Evolutionary conservation across 2,888 invertebrate species (phyloP).

Genomic region (Mongoloraphidia duomilia): DNA sequence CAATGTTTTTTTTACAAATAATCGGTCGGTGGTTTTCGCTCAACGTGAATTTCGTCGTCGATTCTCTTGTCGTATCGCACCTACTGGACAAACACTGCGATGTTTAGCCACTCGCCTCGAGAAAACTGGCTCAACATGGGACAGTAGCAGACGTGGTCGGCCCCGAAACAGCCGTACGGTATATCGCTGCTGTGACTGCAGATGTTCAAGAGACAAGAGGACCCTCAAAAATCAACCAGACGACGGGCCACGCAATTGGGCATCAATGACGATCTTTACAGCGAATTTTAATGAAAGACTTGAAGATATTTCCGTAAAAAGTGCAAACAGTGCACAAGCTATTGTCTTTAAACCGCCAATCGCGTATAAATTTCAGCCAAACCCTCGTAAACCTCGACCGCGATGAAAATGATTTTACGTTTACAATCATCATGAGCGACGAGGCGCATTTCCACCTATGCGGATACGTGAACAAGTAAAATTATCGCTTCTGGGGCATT

Average conservation of each 20-base stretch:
- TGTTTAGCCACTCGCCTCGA: conserved; percentile 9
- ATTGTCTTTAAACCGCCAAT: too few species aligned
- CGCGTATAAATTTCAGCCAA: too few species aligned
- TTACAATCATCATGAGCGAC: not conserved
- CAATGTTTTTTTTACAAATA: conserved; percentile 5
- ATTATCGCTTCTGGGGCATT: conserved; percentile 11
- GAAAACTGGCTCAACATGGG: conserved; percentile 7
- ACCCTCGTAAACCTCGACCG: too few species aligned
- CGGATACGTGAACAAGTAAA: conserved; percentile 8
- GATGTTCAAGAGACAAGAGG: conserved; percentile 5
- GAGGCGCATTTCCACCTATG: conserved; percentile 5
- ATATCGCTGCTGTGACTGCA: conserved; percentile 8
- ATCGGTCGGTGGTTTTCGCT: conserved; percentile 3
- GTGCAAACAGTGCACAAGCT: not conserved
- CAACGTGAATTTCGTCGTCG: conserved; percentile 9
- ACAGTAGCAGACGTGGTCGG: conserved; percentile 2
- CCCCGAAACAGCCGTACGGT: conserved; percentile 3
- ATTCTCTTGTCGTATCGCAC: too few species aligned
- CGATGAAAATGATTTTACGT: not conserved
- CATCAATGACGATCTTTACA: conserved; percentile 1
- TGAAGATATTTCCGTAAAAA: not conserved
- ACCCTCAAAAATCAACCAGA: conserved; percentile 7
- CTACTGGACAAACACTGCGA: too few species aligned
- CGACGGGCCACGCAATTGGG: conserved; percentile 8
- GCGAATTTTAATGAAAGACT: not conserved